These are phyloP conservation scores for Ormyrus rosae DNA, from an alignment of 2,888 invertebrate species.

Conservation along the genomic window DNA sequence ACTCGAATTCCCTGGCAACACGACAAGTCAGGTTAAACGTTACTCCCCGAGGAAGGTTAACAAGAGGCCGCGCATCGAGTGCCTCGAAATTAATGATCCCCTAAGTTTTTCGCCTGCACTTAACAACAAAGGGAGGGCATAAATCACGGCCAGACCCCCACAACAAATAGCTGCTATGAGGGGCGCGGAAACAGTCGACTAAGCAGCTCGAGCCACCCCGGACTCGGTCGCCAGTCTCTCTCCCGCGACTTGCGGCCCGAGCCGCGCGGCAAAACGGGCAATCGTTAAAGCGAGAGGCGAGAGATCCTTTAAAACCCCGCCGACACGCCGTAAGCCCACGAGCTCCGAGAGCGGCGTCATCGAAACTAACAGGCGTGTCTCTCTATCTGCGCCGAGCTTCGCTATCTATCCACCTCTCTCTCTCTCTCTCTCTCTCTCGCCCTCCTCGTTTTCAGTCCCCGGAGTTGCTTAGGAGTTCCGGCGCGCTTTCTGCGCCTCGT, in stretches of 20 bases:
- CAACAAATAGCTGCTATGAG: not conserved
- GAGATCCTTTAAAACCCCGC: conserved; percentile 36
- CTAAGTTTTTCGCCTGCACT: not conserved
- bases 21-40: too few relatives aligned
- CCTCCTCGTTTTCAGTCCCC: too few relatives aligned
- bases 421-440: too few relatives aligned
- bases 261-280: conserved; percentile 1
- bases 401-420: too few relatives aligned
- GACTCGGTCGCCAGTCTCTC: too few relatives aligned
- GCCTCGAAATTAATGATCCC: not conserved
- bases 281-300: conserved; percentile 25
- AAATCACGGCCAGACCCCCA: not conserved
- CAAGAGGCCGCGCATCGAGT: too few relatives aligned
- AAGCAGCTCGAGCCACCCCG: not conserved
- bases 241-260: not conserved
- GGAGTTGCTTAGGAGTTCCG: too few relatives aligned
- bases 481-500: too few relatives aligned
- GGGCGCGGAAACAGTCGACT: not conserved
- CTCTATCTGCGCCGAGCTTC: too few relatives aligned
- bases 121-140: not conserved
- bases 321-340: conserved; percentile 7
- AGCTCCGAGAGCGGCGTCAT: conserved; percentile 28
- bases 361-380: conserved; percentile 34
- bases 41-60: too few relatives aligned
- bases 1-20: too few relatives aligned